phyloP scores from a whole-genome alignment of 2,888 invertebrate genomes.

The Diaphora mendica region DNA sequence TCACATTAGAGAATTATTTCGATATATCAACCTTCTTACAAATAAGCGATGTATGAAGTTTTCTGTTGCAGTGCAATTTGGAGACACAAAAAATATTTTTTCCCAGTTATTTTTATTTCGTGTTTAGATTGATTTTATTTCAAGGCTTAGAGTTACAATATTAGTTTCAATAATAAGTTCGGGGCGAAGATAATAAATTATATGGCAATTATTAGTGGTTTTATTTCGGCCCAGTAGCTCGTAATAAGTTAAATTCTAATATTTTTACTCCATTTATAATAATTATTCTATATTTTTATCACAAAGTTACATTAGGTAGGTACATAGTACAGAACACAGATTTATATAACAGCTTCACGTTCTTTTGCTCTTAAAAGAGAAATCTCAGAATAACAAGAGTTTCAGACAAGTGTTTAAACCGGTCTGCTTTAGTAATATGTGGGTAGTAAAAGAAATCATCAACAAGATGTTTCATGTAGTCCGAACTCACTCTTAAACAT shows the following conservation, averaged over 20 bases:
- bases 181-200: constrained; percentile 48
- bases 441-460: not conserved
- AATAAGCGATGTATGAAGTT: not conserved
- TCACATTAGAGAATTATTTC: not conserved
- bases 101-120: constrained; percentile 41
- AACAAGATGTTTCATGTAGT: not conserved
- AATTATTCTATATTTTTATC: constrained; percentile 4
- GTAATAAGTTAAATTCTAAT: not conserved
- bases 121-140: constrained; percentile 29
- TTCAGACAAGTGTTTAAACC: not conserved
- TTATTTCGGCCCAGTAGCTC: constrained; percentile 48
- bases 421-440: not conserved
- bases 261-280: not conserved
- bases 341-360: not conserved
- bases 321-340: not conserved
- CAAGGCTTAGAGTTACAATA: constrained; percentile 28
- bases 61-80: not conserved
- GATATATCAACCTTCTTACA: not conserved
- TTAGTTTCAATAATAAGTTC: constrained; percentile 42
- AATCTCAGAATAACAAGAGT: not conserved
- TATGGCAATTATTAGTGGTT: constrained; percentile 52
- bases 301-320: not conserved
- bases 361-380: not conserved
- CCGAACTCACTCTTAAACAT: no score
- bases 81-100: constrained; percentile 14